Conservation (phyloP, 2,888 invertebrate genomes). For the Monochamus alternatus region DNA sequence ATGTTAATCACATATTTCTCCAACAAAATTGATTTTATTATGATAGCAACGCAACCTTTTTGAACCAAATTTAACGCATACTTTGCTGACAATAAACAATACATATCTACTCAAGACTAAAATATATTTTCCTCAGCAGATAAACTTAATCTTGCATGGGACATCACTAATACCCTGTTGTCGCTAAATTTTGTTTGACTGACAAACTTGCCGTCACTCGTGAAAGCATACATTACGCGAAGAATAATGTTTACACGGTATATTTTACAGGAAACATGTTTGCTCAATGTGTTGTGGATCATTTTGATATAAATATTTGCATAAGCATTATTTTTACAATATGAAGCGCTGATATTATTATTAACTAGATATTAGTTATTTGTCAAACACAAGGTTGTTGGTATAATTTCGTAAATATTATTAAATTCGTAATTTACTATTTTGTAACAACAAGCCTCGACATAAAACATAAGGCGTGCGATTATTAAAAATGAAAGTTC, state of each 20-base stretch:
- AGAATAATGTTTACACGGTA: neutral
- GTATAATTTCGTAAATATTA: neutral
- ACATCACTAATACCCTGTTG: too few species aligned
- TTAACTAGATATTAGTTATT: slow-evolving; percentile 10
- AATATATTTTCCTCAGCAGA: too few species aligned
- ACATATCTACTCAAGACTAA: too few species aligned
- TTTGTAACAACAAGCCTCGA: neutral
- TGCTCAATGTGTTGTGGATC: neutral
- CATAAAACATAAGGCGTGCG: neutral
- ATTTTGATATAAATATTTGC: slow-evolving; percentile 18
- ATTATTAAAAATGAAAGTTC: too few species aligned
- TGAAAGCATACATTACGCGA: neutral
- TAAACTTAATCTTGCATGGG: too few species aligned
- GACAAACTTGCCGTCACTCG: neutral
- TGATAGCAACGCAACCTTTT: too few species aligned
- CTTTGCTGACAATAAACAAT: too few species aligned
- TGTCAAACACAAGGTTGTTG: neutral
- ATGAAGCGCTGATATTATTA: slow-evolving; percentile 1
- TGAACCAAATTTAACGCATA: too few species aligned
- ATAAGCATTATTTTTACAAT: slow-evolving; percentile 1
- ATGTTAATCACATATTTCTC: too few species aligned
- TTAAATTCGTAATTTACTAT: neutral
- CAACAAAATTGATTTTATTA: too few species aligned
- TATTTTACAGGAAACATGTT: slow-evolving; percentile 6
- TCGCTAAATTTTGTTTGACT: too few species aligned